phyloP scores from a whole-genome alignment of 2,888 invertebrate genomes.

The Himalopsyche tibetana region DNA sequence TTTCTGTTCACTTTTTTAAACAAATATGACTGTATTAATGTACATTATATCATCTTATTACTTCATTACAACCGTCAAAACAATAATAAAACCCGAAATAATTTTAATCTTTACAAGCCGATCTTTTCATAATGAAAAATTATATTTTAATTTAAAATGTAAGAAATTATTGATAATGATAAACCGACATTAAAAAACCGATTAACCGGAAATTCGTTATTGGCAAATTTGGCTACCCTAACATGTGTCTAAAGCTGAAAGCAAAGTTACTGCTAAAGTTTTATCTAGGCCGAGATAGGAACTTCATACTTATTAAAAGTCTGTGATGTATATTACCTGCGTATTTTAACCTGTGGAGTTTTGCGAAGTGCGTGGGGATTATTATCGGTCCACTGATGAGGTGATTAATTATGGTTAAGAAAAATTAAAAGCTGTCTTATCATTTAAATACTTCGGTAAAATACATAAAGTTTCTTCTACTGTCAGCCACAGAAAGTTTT shows the following conservation, averaged over 20 bases:
- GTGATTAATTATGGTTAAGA: conserved; percentile 24
- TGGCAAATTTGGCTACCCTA: too few relatives aligned
- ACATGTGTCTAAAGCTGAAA: conserved; percentile 52
- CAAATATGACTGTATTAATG: too few relatives aligned
- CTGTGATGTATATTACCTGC: conserved; percentile 12
- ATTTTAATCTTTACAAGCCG: too few relatives aligned
- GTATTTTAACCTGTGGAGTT: conserved; percentile 39
- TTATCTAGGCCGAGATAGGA: conserved; percentile 57
- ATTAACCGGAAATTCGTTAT: too few relatives aligned
- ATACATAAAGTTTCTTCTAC: background rate
- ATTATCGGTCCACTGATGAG: conserved; percentile 27
- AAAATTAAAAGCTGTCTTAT: conserved; percentile 29
- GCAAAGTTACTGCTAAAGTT: conserved; percentile 49
- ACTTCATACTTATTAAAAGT: conserved; percentile 56
- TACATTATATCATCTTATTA: too few relatives aligned
- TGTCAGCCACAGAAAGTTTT: background rate
- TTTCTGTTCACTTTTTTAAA: too few relatives aligned
- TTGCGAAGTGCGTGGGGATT: background rate
- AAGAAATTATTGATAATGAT: too few relatives aligned
- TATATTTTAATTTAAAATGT: too few relatives aligned
- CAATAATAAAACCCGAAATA: too few relatives aligned
- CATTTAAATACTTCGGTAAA: conserved; percentile 19
- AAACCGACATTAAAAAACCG: too few relatives aligned
- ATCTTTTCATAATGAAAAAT: too few relatives aligned
- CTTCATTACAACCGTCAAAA: too few relatives aligned